A percentile compares a stretch with the other conserved stretches of the same genome.
These are phyloP conservation scores for Eucera pruinosa DNA, from an alignment of 2,888 invertebrate genomes.

Conservation along the genomic window DNA sequence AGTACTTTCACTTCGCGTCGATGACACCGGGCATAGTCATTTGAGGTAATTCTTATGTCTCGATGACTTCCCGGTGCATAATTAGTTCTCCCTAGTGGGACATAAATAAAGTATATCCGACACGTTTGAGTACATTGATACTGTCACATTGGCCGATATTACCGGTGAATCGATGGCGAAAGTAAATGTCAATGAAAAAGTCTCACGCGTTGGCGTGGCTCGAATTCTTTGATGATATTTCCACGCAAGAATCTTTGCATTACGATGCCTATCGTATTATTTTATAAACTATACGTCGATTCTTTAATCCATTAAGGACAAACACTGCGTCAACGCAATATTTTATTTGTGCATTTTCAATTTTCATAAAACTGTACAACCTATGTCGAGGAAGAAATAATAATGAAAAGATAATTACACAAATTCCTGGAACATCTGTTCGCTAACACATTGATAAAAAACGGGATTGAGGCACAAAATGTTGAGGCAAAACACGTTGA, in stretches of 20 bases:
- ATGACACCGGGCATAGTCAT: conserved; percentile 41
- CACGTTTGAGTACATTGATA: conserved; percentile 24
- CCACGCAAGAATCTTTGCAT: conserved; percentile 2
- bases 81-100: conserved; percentile 13
- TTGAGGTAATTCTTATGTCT: conserved; percentile 35
- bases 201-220: conserved; percentile 51
- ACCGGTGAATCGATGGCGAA: conserved; percentile 50
- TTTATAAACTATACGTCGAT: no score
- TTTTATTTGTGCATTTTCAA: no score
- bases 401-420: no score
- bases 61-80: conserved; percentile 40
- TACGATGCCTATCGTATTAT: no score
- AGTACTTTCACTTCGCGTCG: conserved; percentile 55
- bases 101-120: conserved; percentile 22
- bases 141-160: conserved; percentile 41
- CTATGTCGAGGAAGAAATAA: no score
- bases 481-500: no score
- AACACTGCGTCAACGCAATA: no score
- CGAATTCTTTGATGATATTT: conserved; percentile 35
- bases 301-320: no score
- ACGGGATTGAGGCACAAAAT: no score
- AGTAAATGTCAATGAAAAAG: conserved; percentile 58
- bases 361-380: no score
- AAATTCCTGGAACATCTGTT: no score
- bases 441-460: no score